phyloP scores from a whole-genome alignment of 2,113 vertebrate species.

The Pontoporia blainvillei region DNA sequence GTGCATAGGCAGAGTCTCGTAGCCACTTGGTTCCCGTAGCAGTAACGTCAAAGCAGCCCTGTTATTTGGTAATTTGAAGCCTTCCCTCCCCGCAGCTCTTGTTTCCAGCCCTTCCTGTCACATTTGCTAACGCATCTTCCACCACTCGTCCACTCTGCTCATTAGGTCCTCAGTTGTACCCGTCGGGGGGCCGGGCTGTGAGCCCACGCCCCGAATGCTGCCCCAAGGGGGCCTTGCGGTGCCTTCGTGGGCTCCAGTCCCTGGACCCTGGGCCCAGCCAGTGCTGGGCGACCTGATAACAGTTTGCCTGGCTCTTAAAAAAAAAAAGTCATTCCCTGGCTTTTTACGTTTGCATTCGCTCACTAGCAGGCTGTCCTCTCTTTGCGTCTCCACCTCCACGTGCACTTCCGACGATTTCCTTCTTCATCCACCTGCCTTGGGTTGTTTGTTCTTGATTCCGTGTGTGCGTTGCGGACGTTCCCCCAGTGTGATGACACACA shows the following conservation, averaged over 20 bases:
- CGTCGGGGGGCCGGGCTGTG: no score
- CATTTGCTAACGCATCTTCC: no score
- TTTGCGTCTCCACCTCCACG: rapidly evolving
- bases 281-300: neutral
- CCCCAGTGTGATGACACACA: neutral
- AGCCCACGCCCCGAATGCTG: rapidly evolving
- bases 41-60: neutral
- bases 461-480: rapidly evolving
- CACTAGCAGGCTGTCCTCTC: neutral
- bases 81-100: neutral
- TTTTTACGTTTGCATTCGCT: neutral
- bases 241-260: neutral
- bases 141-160: rapidly evolving
- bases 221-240: neutral
- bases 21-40: neutral
- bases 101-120: neutral
- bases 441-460: neutral
- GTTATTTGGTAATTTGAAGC: rapidly evolving
- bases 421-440: neutral
- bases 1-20: rapidly evolving
- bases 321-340: neutral
- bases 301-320: neutral
- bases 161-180: neutral
- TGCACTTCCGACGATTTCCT: neutral
- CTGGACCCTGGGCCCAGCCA: neutral